Evolutionary conservation across 2,113 vertebrate genomes (phyloP), one percentile per base, ranked within the genome.

Genomic region (Fulmarus glacialis): DNA sequence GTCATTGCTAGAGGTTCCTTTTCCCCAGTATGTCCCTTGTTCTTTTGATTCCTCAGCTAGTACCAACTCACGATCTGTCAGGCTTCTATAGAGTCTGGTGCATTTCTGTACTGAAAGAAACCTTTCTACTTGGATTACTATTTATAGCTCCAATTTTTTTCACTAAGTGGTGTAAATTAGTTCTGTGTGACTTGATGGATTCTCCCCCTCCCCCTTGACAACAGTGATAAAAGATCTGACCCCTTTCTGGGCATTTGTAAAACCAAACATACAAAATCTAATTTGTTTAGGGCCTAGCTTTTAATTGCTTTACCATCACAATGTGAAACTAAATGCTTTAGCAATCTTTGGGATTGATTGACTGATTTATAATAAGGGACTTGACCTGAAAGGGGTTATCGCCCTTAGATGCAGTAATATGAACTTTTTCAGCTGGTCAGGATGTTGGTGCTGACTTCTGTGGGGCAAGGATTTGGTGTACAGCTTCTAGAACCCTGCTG

Each of bases 151-250:
- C 16, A 48, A 12, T 91, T 89, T 96, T 95, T 93, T 85, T 87
- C 85, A 56, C 95, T 93, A 88, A 91, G 62, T 94, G 82, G 70
- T 85, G 93, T 90, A 96, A 96, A 95, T 97, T 94, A 90, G 84
- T 93, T 97, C 87, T 85, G 12, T 89, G 84, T 75, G 70, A 94
- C 93, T 95, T 96, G 95, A 96, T 94, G 92, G 78, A 97, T 95
- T 89, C 71, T 42, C 71, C 91, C 66, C 73, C 70, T 87, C 77
- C 73, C 53, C 48, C 48, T 50, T 87, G 95, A 89, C 93, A 91
- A 26, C 75, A 85, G 45, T 74, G 87, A 89, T 97, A 95, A 94
- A 96, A 96, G 91, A 90, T 95, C 84, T 94, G 94, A 93, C 87
- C 93, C 74, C 84, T 96, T 91, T 82, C 96, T 75, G 78, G 56